phyloP scores from a whole-genome alignment of 2,113 vertebrate species.

The Rhinolophus sinicus region DNA sequence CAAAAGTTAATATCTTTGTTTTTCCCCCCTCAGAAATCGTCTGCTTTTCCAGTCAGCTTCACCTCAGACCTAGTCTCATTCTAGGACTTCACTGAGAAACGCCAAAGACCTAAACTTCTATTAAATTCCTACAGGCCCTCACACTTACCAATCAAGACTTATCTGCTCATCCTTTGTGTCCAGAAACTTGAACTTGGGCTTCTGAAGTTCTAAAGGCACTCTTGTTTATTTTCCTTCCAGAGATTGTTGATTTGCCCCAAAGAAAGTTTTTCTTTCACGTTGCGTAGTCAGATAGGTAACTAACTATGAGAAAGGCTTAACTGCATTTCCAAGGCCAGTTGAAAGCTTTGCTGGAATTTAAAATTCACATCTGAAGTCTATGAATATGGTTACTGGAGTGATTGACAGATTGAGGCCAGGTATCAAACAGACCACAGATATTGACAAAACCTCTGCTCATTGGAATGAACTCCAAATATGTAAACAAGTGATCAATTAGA shows the following conservation, averaged over 20 bases:
- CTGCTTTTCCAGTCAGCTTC: background rate
- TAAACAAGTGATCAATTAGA: slow-evolving; percentile 18
- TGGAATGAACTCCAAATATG: background rate
- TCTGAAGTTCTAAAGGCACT: background rate
- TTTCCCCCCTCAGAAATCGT: background rate
- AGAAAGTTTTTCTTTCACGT: background rate
- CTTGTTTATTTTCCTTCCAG: slow-evolving; percentile 1
- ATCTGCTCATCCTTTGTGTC: background rate
- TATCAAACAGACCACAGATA: slow-evolving; percentile 1
- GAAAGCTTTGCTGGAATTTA: slow-evolving; percentile 27
- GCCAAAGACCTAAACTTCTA: background rate
- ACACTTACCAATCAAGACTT: background rate
- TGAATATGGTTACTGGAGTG: background rate
- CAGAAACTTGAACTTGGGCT: background rate
- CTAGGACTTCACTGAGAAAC: background rate
- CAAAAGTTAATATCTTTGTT: background rate
- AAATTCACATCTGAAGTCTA: background rate
- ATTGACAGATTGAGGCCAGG: slow-evolving; percentile 25
- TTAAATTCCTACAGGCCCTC: background rate
- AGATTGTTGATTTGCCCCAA: background rate
- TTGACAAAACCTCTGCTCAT: background rate
- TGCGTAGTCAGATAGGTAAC: background rate
- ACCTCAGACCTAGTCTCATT: background rate
- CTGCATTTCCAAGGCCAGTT: background rate
- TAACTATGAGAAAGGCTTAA: background rate